Evolutionary conservation across 2,113 vertebrate genomes (phyloP), one percentile per base, ranked within the genome.

Genomic region (Willisornis vidua): DNA sequence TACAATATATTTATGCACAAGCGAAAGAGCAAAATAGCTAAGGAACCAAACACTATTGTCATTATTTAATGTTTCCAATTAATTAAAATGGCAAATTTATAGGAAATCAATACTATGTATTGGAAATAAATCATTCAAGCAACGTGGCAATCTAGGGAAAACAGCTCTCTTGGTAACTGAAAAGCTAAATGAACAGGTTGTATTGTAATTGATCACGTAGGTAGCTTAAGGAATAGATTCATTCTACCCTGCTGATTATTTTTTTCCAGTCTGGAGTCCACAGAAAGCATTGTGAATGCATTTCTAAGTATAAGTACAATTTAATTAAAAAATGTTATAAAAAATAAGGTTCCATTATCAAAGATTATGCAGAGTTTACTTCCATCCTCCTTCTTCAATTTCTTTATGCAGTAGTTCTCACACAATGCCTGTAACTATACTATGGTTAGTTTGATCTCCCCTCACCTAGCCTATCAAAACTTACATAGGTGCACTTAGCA

Each of bases 81-180:
- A 90, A 59, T 96, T 84, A 71, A 96, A 93, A 93, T 74, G 66
- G 72, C n/a, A 96, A 92, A 67, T n/a, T 41, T 90, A 97, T 84
- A 96, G 94, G n/a, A 91, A 96, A 96, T 97, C 94, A 89, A 92
- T 95, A 89, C 29, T 57, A 14, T 45, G 37, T 67, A 93, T 84
- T 95, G 55, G 41, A 82, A 96, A 90, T 71, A 92, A 97, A 91
- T 96, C 61, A 39, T 57, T 94, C 59, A 86, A 93, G 26, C 39
- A 93, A 92, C 39, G 75, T 61, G 68, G 41, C 23, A 85, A 94
- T 49, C 76, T 94, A 77, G 68, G 71, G 70, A 93, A 94, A 92
- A 57, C 24, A 92, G 52, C n/a, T 45, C 19, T 94, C 74, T 95
- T 94, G 78, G n/a, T 90, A 97, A 97, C 6, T 85, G 49, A 68